Percentiles rank a stretch among this genome's conserved stretches.
These are phyloP conservation scores for Calephelis virginiensis DNA, from an alignment of 1,140 invertebrate species.

Conservation along the genomic window DNA sequence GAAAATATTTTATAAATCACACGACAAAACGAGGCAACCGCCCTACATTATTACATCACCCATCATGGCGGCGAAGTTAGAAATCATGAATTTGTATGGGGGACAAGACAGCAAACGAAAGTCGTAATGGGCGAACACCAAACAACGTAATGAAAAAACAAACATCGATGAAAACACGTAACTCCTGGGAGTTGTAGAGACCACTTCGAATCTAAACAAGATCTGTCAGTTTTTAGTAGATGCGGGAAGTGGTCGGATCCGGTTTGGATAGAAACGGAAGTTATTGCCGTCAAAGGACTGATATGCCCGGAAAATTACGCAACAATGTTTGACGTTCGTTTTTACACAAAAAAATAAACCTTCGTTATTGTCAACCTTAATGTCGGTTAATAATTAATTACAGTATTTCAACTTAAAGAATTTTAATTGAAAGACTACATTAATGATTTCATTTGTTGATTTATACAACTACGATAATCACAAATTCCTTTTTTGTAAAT, in stretches of 20 bases:
- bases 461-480: no score
- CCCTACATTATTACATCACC: no score
- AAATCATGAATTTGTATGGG: no score
- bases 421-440: no score
- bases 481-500: no score
- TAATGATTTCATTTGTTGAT: no score
- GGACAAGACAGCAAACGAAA: no score
- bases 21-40: no score
- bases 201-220: neutral
- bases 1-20: no score
- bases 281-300: conserved; percentile 1
- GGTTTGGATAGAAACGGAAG: neutral
- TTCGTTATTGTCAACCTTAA: neutral
- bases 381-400: neutral
- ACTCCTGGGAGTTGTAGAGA: neutral
- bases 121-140: no score
- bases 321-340: neutral
- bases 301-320: neutral
- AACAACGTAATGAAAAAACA: no score
- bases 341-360: neutral
- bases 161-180: neutral
- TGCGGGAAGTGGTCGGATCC: conserved; percentile 1
- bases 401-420: neutral
- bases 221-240: neutral
- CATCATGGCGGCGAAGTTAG: no score